phyloP scores from a whole-genome alignment of 2,113 vertebrate genomes.

The Bubo bubo region DNA sequence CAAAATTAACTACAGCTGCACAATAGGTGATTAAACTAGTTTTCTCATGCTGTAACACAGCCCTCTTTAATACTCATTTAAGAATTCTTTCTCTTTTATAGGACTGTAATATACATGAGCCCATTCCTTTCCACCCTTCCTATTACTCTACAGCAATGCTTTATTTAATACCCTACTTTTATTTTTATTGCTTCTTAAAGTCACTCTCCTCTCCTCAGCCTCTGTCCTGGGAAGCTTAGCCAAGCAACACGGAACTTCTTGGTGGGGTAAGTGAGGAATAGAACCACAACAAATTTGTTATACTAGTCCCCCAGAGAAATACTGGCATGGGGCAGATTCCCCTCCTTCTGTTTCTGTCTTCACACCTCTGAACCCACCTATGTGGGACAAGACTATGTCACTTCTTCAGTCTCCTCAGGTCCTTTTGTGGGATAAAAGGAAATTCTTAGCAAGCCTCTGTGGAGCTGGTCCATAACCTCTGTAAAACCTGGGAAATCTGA shows the following conservation, averaged over 20 bases:
- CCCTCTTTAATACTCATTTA: conserved; percentile 50
- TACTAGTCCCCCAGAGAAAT: background rate
- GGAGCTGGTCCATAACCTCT: background rate
- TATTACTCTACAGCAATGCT: conserved; percentile 39
- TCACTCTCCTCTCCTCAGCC: background rate
- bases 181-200: conserved; percentile 41
- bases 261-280: background rate
- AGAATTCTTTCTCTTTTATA: conserved; percentile 66
- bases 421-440: background rate
- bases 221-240: background rate
- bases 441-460: background rate
- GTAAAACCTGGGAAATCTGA: background rate
- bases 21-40: conserved; percentile 50
- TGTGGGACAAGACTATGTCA: background rate
- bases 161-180: conserved; percentile 26
- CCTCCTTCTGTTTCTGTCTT: background rate
- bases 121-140: conserved; percentile 56
- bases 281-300: background rate
- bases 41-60: conserved; percentile 62
- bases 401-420: background rate
- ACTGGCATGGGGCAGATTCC: background rate
- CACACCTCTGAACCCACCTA: background rate
- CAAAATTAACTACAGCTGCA: conserved; percentile 73
- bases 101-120: conserved; percentile 43
- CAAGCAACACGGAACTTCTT: background rate